Evolutionary conservation across 2,113 vertebrate species (phyloP), one percentile per base, ranked within the genome.

Genomic region (Potamarius usumacintae): DNA sequence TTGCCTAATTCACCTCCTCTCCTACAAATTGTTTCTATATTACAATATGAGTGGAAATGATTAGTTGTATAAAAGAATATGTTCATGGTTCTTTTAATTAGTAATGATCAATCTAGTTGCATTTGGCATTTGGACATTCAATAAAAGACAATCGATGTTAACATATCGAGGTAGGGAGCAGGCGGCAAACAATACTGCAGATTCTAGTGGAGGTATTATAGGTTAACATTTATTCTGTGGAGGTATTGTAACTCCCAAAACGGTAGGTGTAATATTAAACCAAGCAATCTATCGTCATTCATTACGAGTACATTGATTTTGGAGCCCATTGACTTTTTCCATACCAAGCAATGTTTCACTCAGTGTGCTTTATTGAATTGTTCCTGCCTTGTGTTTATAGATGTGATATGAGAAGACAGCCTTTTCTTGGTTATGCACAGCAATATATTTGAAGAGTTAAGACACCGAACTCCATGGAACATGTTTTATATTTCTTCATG

Each of bases 181-280:
- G 92, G 96, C 97, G 95, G 97, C 96, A 97, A 97, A 98, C 96
- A 97, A 96, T 95, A 94, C 93, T 92, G 88, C 92, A 91, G 89
- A 93, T 95, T 94, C 96, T 97, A 95, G 95, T 95, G 94, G 95
- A 95, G 96, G 95, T 96, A 98, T 97, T 97, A 97, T 95, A 96
- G 96, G 96, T 97, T 97, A 97, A 97, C 96, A 97, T 98, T 97
- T 99, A 97, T 97, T 97, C 95, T 94, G 96, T 96, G 94, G 92
- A 90, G 91, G 93, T 93, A 96, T 96, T 95, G 94, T 96, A 95
- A 97, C 96, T 94, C 95, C 94, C 95, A 93, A 93, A 94, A 96
- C 96, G 95, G 93, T 30, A 94, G 93, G 94, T 96, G 95, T 96
- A 96, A 97, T 97, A 97, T 97, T 97, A 97, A 97, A 95, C 94